Conservation (phyloP, 2,113 vertebrate species). For the Tyto alba region DNA sequence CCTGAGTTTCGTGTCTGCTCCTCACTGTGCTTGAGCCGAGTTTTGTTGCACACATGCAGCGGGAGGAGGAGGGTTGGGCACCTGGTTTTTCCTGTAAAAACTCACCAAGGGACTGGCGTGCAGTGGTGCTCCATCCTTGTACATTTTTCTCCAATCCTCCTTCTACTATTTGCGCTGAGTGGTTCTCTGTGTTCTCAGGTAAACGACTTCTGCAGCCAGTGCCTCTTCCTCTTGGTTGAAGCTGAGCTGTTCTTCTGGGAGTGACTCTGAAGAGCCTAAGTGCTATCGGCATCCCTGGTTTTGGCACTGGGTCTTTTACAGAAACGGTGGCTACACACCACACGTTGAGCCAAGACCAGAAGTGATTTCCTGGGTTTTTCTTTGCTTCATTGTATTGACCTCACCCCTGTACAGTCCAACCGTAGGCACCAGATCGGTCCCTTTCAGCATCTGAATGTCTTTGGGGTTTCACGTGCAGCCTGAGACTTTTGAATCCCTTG, state of each 20-base stretch:
- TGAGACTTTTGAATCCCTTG: not conserved
- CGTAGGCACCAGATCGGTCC: not conserved
- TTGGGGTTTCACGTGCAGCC: not conserved
- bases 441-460: not conserved
- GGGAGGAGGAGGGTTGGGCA: not conserved
- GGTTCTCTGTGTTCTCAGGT: not conserved
- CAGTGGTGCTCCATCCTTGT: not conserved
- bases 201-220: not conserved
- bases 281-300: not conserved
- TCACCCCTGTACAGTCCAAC: not conserved
- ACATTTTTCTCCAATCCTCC: not conserved
- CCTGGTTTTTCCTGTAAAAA: not conserved
- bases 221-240: not conserved
- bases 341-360: not conserved
- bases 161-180: not conserved
- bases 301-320: not conserved
- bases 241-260: not conserved
- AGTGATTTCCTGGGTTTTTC: not conserved
- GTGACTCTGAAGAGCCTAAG: no score
- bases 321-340: not conserved
- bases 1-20: not conserved
- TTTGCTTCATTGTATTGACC: not conserved
- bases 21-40: not conserved
- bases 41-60: not conserved
- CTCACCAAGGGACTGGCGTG: no score